Evolutionary conservation across 2,888 invertebrate genomes (phyloP), one percentile per base, ranked within the genome.

Genomic region (Habrosyne pyritoides): DNA sequence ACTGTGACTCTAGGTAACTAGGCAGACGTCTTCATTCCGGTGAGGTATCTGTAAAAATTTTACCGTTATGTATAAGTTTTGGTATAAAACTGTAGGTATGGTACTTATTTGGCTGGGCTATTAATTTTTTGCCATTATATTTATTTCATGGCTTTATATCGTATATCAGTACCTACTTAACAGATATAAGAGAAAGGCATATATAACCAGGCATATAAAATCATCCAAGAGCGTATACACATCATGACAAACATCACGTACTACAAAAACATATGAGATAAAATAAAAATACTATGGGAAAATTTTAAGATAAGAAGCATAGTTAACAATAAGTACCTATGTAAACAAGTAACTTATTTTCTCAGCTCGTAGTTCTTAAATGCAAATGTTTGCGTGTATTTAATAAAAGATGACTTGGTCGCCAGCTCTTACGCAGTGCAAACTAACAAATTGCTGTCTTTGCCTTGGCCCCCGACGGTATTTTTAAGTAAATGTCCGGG

Each of bases 381-480:
- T 69, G 60, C 62, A 71, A 70, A 75, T 70, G 64, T 71, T 64
- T 67, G 58, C 55, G 54, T 48, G 57, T 67, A 70, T 69, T 68
- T 73, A 71, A 75, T 71, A 77, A 70, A 65, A 71, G 66, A 72
- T 67, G 58, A 60, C 65, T 64, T 64, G 59, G 55, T 53, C 56
- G 58, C 54, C 53, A 57, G 63, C 56, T 67, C 54, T 63, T 63
- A 69, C 67, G 67, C 67, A 66, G 64, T 59, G 67, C 60, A 69
- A 73, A 77, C 79, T 78, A 80, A 75, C 80, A 82, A 82, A 81
- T 81, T 80, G 73, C 77, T 69, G 71, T 72, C 69, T 70, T 64
- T 65, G 64, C 64, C 55, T 53, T 51, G 55, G 53, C 21, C 55
- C 55, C 54, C 54, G 28, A 48, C 53, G 55, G 52, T 54, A 59